Base-by-base conservation (phyloP, 2,113 vertebrate species). In the Hiodon alosoides region DNA sequence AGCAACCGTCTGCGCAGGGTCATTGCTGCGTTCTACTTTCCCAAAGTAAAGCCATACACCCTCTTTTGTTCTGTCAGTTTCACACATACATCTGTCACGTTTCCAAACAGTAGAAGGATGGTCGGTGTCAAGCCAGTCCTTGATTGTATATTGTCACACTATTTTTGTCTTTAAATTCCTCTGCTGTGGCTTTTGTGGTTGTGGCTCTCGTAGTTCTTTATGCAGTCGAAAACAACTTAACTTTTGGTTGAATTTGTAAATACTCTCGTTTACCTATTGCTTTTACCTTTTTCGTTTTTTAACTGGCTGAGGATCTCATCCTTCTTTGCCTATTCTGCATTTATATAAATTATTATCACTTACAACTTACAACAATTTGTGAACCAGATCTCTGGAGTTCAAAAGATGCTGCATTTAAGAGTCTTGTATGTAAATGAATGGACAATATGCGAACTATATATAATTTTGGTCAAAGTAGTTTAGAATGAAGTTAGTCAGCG, bases 21-120 rank as follows among this genome's bases (percentile, higher is more conserved):
- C 86, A 93, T 96, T 0, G 83, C 91, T 0, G 82, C 94, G 64
- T 94, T 92, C 87, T 96, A 85, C 82, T 90, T 93, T 79, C 94
- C 94, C 47, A 87, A 95, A 93, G 96, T 95, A 77, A 66, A 74
- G 31, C n/a, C 46, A 77, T 62, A 16, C 2, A 0, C 8, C 4
- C 17, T 74, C 7, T 48, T 16, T 53, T 7, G 16, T 59, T 64
- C 65, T 31, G 17, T 47, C 59, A 17, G 6, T 31, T 53, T 62
- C 65, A 62, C 0, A 69, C 61, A 17, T 48, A 4, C 14, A 60
- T 17, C 14, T 72, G 0, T 66, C 8, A 16, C 51, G 7, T 1
- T 48, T 8, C 67, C 16, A 9, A 4, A 11, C n/a, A 64, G 14
- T 73, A 6, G 7, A 62, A 17, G 47, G 31, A n/a, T 61, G 47